Evolutionary conservation across 2,797 vertebrate genomes (phyloP).

Genomic region (Oreortyx pictus): DNA sequence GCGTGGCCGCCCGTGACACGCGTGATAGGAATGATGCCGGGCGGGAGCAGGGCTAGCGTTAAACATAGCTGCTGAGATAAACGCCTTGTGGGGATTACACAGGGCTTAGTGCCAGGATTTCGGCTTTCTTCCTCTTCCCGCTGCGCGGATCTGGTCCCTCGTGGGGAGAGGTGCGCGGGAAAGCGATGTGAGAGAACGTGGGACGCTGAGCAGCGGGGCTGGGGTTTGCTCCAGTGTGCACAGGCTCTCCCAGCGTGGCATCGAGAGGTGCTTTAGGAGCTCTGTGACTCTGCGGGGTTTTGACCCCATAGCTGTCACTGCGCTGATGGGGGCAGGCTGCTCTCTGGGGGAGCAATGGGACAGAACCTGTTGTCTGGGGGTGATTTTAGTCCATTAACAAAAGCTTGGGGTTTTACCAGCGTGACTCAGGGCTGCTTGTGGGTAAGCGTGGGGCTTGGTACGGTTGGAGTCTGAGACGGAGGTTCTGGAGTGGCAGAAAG

Average conservation of each 20-base stretch:
- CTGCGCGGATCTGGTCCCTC: neutral
- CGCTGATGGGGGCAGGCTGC: neutral
- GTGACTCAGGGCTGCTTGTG: conserved; percentile 1
- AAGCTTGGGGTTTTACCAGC: conserved; percentile 50
- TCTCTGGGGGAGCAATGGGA: neutral
- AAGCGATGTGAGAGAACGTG: neutral
- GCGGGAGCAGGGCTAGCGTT: neutral
- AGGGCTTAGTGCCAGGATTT: conserved; percentile 13
- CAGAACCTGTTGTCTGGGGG: neutral
- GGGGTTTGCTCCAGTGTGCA: neutral
- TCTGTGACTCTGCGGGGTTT: neutral
- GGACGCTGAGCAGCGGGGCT: neutral
- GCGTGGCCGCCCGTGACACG: neutral
- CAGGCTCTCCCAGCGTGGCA: neutral
- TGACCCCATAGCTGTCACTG: neutral
- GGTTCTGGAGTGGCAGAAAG: neutral
- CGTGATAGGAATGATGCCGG: conserved; percentile 14
- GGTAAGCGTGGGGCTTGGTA: neutral
- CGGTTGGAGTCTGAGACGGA: neutral
- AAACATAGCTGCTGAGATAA: conserved; percentile 50
- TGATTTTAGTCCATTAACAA: conserved; percentile 10
- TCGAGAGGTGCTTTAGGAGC: neutral
- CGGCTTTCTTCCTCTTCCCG: neutral
- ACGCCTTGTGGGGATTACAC: conserved; percentile 49
- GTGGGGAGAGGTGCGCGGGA: neutral